phyloP scores from a whole-genome alignment of 2,888 invertebrate species.

The Epinotia brunnichana region DNA sequence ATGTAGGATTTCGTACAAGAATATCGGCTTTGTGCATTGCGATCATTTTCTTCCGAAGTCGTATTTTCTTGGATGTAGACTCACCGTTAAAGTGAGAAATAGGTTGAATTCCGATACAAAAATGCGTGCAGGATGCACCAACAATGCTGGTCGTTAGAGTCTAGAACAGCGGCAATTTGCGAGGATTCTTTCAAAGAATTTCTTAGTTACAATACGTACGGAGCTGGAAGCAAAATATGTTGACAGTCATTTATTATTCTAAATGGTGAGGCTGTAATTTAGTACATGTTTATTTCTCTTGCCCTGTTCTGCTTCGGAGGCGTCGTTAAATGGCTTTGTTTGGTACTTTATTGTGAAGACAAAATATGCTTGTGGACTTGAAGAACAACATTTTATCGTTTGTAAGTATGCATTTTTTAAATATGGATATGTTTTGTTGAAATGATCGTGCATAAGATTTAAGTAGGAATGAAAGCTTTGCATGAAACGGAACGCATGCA shows the following conservation, averaged over 20 bases:
- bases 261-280: constrained; percentile 27
- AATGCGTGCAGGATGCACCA: constrained; percentile 40
- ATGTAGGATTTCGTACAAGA: constrained; percentile 1
- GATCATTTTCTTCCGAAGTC: background rate
- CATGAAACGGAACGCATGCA: constrained; percentile 11
- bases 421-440: no score
- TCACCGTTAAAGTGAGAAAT: constrained; percentile 36
- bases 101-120: constrained; percentile 33
- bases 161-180: constrained; percentile 30
- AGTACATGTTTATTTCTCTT: constrained; percentile 13
- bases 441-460: no score
- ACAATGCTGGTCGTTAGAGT: constrained; percentile 41
- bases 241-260: constrained; percentile 22
- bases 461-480: background rate
- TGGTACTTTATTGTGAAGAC: background rate
- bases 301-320: background rate
- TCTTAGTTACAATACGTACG: constrained; percentile 28
- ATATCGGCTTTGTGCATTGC: background rate
- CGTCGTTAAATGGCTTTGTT: constrained; percentile 6
- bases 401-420: no score
- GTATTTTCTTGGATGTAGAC: background rate
- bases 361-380: constrained; percentile 6
- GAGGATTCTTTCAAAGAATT: constrained; percentile 32
- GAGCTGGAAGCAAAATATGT: constrained; percentile 20
- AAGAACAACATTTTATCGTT: no score